Conservation (phyloP, 2,888 invertebrate species). For the Calliopum simillimum region DNA sequence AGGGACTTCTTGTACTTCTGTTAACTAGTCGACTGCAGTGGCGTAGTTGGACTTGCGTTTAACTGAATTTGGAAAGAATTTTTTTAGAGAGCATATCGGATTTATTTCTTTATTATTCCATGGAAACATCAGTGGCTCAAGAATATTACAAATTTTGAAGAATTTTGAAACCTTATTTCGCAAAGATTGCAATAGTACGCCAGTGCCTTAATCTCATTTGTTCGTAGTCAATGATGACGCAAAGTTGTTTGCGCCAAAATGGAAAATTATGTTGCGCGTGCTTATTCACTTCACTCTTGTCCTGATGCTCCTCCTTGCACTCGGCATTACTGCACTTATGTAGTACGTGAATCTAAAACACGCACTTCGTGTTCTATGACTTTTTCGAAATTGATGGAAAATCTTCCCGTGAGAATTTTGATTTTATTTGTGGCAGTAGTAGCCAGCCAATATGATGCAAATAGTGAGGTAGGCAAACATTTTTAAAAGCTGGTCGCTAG, state of each 20-base stretch:
- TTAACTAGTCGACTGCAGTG: neutral
- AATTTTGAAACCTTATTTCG: too few species aligned
- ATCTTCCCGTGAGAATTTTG: slow-evolving; percentile 47
- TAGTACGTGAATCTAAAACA: neutral
- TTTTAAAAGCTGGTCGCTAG: neutral
- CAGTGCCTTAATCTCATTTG: too few species aligned
- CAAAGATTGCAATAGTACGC: too few species aligned
- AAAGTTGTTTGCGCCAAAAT: neutral
- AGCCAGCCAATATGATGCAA: neutral
- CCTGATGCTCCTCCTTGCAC: neutral
- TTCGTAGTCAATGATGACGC: too few species aligned
- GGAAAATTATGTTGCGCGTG: slow-evolving; percentile 24
- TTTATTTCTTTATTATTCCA: too few species aligned
- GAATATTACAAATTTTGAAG: too few species aligned
- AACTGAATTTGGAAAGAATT: too few species aligned
- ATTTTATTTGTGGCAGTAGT: slow-evolving; percentile 31
- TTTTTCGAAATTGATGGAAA: slow-evolving; percentile 48
- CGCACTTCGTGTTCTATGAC: slow-evolving; percentile 33
- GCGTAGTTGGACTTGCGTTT: neutral
- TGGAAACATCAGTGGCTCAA: too few species aligned
- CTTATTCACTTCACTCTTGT: slow-evolving; percentile 16
- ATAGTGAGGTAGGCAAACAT: too few species aligned
- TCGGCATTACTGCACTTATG: too few species aligned
- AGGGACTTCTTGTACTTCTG: slow-evolving; percentile 29
- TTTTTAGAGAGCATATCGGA: too few species aligned